These are phyloP conservation scores for Diachrysia chrysitis DNA, from an alignment of 2,888 invertebrate genomes.

Conservation along the genomic window DNA sequence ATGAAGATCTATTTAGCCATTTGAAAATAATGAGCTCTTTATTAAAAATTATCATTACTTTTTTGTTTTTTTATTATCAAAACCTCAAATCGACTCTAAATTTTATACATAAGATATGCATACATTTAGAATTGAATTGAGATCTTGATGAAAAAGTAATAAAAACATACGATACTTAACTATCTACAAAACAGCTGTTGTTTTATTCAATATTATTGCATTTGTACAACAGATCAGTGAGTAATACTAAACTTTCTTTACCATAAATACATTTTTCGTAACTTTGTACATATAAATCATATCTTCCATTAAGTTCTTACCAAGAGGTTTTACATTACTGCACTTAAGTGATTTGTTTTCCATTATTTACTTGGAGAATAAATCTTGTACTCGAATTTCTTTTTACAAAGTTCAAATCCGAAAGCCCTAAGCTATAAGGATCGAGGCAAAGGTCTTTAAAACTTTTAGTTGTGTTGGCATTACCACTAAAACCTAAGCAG, in stretches of 20 bases:
- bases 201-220: constrained; percentile 9
- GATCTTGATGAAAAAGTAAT: too few species aligned
- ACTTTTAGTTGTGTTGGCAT: constrained; percentile 32
- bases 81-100: too few species aligned
- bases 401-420: constrained; percentile 37
- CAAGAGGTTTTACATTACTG: constrained; percentile 7
- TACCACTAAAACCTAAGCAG: neutral
- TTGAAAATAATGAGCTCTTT: too few species aligned
- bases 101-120: too few species aligned
- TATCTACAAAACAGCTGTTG: neutral
- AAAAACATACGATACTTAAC: neutral
- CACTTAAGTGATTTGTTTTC: constrained; percentile 40
- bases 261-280: neutral
- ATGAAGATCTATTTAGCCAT: too few species aligned
- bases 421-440: constrained; percentile 43
- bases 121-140: too few species aligned
- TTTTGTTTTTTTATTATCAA: too few species aligned
- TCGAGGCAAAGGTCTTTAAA: constrained; percentile 22
- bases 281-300: constrained; percentile 3
- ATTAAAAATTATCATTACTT: too few species aligned
- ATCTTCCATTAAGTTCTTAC: constrained; percentile 5
- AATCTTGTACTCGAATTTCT: constrained; percentile 23
- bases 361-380: constrained; percentile 38
- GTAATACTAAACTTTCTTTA: neutral
- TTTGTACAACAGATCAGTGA: constrained; percentile 31